Evolutionary conservation across 2,888 invertebrate genomes (phyloP), one percentile per base, ranked within the genome.

Genomic region (Aromia moschata): DNA sequence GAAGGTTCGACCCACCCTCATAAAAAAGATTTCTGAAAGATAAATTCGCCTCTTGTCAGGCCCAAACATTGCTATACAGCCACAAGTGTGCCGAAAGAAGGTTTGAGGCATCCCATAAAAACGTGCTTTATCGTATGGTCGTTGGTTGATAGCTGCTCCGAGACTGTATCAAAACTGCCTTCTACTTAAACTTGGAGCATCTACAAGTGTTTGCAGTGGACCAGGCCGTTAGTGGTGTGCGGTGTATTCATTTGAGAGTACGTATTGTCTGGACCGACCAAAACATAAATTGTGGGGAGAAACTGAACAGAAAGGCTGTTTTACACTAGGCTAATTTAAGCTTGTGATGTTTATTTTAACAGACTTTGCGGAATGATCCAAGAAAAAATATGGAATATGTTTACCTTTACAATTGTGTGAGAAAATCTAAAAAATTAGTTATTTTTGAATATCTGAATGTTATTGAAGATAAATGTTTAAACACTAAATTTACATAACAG

Each of bases 141-240:
- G 53, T 49, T 40, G 18, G 56, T 56, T 49, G 47, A 53, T 45
- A n/a, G 25, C 17, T 11, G 38, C 38, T 14, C 16, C 10, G 25
- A 38, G 18, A n/a, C 4, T 18, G 12, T 51, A 73, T 76, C 78
- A 67, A 79, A 77, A 78, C 76, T 77, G 31, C 46, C 59, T 75
- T 78, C 76, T 70, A 52, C 69, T 69, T 65, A 68, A 75, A 73
- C 74, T 76, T 72, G 73, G 76, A 76, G 73, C 73, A 77, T 78
- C 78, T 73, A 79, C 79, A 79, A 79, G 79, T 79, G 79, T 77
- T 77, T 77, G 67, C 70, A 72, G 74, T 72, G 47, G 76, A 58
- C 72, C 79, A 73, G 63, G 33, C 52, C 44, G 60, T 49, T 64
- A 57, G 25, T 71, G 31, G 20, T 17, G 25, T 25, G 38, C 37